Conservation (phyloP, 2,113 vertebrate species). For the Mormyrus iriodes region DNA sequence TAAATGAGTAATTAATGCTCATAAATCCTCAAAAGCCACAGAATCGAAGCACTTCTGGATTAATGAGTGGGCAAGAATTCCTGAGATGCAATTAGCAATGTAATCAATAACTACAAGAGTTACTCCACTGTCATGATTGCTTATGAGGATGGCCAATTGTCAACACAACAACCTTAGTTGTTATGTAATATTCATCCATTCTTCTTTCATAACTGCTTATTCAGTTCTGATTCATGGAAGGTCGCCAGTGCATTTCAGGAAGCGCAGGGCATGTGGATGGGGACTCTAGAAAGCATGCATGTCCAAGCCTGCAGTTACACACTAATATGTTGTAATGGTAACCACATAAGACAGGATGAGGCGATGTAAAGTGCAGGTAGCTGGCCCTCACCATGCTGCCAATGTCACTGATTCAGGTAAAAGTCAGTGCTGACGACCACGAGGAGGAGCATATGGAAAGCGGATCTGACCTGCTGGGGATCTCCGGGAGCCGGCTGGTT, state of each 20-base stretch:
- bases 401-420: too few species aligned
- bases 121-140: not conserved
- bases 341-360: not conserved
- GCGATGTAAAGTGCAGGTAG: not conserved
- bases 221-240: not conserved
- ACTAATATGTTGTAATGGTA: not conserved
- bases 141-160: not conserved
- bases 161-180: not conserved
- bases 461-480: conserved; percentile 59
- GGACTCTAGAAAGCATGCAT: not conserved
- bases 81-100: not conserved
- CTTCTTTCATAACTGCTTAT: not conserved
- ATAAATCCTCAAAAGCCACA: not conserved
- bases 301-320: not conserved
- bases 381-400: too few species aligned
- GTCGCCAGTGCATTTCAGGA: not conserved
- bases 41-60: not conserved
- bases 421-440: not conserved
- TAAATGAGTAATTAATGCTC: not conserved
- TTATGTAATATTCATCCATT: not conserved
- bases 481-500: conserved; percentile 76
- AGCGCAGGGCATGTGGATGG: not conserved
- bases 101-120: not conserved
- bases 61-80: not conserved
- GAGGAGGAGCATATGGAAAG: too few species aligned